Evolutionary conservation across 2,888 invertebrate genomes (phyloP), one percentile per base, ranked within the genome.

Genomic region (Caenorhabditis zanzibari): DNA sequence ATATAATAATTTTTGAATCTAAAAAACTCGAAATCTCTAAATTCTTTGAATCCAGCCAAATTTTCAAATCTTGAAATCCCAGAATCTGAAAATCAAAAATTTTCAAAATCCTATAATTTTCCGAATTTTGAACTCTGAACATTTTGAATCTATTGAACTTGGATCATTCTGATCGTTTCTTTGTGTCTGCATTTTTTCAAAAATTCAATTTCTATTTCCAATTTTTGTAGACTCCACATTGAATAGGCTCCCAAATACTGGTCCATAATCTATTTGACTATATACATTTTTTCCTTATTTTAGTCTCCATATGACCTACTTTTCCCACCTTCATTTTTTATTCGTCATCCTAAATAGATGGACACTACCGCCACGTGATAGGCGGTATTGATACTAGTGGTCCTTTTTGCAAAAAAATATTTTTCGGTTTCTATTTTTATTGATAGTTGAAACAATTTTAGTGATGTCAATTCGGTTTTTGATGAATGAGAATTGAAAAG

Each of bases 311-410:
- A 24, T 61, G 61, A 38, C 38, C 41, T 19, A 38, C 32, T 19
- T 12, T 47, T 54, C 72, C 59, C 72, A 72, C 72, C 47, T 72
- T 72, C 72, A 72, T 59, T 59, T 26, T 6, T 44, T 10, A 72
- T 72, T 72, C 72, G 24, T 54, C 16, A 2, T 12, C 54, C 54
- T 22, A 52, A 69, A 52, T 32, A 47, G 35, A 54, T 54, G 54
- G 26, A 54, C 22, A 6, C 38, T 19, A 19, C 9, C 49, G 14
- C 26, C 26, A 26, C 54, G 26, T 54, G 24, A 14, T 54, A 19
- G 24, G 19, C 44, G 14, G 10, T 6, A 19, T 19, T 54, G 7
- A 19, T 47, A 47, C 4, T 47, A 47, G 19, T 47, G 19, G 19
- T 19, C 38, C 54, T 19, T 9, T 26, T 14, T 44, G n/a, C 47